These are phyloP conservation scores for Planiliza haematocheilus DNA, from an alignment of 2,113 vertebrate genomes.

Conservation along the genomic window DNA sequence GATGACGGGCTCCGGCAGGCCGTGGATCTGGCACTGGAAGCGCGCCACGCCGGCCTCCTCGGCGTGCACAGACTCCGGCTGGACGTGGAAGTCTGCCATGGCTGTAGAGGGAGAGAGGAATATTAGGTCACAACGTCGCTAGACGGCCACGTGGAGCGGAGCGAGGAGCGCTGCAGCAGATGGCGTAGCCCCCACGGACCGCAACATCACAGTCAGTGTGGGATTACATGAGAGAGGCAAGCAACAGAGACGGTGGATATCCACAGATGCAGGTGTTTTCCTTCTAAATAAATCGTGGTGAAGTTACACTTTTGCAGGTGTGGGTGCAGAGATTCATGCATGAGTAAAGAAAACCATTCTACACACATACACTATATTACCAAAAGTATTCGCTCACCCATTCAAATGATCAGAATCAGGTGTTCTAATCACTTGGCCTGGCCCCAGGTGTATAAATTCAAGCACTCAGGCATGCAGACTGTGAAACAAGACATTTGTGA, in stretches of 20 bases:
- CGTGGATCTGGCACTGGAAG: conserved; percentile 98
- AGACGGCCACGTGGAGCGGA: conserved; percentile 14
- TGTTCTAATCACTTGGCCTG: too few relatives aligned
- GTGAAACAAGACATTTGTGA: too few relatives aligned
- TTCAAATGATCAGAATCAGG: too few relatives aligned
- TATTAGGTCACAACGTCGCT: conserved; percentile 22
- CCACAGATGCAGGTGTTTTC: too few relatives aligned
- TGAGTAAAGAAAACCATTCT: too few relatives aligned
- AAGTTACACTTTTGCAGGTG: too few relatives aligned
- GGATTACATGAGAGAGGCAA: neutral
- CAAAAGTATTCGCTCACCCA: too few relatives aligned
- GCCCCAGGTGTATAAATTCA: too few relatives aligned
- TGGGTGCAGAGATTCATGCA: too few relatives aligned
- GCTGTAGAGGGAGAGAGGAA: conserved; percentile 77
- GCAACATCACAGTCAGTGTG: conserved; percentile 16
- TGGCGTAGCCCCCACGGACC: conserved; percentile 24
- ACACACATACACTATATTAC: too few relatives aligned
- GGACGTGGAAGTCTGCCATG: conserved; percentile 95
- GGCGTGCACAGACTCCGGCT: conserved; percentile 88
- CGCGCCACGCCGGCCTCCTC: conserved; percentile 93
- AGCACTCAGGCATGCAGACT: too few relatives aligned
- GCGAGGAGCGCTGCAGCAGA: conserved; percentile 15
- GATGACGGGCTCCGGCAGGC: conserved; percentile 94
- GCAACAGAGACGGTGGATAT: neutral
- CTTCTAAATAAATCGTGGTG: too few relatives aligned